These are phyloP conservation scores for Aphis gossypii DNA, from an alignment of 1,140 invertebrate genomes.

Conservation along the genomic window DNA sequence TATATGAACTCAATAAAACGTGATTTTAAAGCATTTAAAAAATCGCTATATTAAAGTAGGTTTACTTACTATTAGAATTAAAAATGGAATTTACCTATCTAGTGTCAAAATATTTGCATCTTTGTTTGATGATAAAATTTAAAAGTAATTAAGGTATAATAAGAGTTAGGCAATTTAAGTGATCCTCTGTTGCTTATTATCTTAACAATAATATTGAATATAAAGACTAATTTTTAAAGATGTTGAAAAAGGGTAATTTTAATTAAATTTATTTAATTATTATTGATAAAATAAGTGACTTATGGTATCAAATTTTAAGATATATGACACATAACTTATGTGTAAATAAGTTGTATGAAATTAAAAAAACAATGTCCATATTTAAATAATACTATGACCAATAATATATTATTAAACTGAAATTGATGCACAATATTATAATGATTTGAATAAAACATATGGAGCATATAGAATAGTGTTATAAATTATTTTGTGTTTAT, in stretches of 20 bases:
- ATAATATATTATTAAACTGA: neutral
- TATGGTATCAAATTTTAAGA: neutral
- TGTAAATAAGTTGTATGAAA: neutral
- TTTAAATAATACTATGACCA: neutral
- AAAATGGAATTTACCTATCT: too few relatives aligned
- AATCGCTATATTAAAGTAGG: too few relatives aligned
- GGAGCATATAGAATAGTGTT: neutral
- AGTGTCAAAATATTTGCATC: neutral
- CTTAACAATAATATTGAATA: neutral
- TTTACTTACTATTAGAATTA: too few relatives aligned
- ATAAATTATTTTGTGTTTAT: neutral
- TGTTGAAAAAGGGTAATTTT: neutral
- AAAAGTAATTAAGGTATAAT: neutral
- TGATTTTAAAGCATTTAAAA: too few relatives aligned
- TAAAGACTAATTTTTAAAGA: neutral
- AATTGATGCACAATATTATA: neutral
- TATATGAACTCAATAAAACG: neutral
- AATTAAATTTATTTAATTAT: neutral
- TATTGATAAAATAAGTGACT: neutral
- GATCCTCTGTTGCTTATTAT: neutral
- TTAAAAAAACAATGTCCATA: neutral
- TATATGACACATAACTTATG: neutral
- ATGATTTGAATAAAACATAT: neutral
- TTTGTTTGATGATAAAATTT: neutral
- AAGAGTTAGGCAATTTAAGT: neutral